Conservation (phyloP, 2,888 invertebrate genomes). For the Apamea epomidion region DNA sequence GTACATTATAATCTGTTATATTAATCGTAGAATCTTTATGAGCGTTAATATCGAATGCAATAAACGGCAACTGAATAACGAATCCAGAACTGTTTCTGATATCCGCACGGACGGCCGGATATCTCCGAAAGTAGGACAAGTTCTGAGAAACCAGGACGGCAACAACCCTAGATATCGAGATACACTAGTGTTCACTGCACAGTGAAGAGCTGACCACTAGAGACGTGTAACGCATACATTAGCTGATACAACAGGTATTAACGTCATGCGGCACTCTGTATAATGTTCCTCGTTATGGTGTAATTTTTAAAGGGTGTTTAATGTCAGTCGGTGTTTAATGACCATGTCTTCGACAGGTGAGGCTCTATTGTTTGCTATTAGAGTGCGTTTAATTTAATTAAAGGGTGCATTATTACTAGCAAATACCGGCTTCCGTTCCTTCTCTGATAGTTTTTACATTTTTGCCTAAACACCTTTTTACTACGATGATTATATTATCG, state of each 20-base stretch:
- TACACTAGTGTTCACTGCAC: conserved; percentile 37
- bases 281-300: conserved; percentile 23
- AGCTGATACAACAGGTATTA: conserved; percentile 54
- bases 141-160: conserved; percentile 61
- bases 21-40: conserved; percentile 41
- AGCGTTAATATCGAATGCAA: conserved; percentile 24
- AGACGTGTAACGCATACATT: conserved; percentile 58
- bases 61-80: conserved; percentile 20
- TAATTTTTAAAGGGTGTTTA: conserved; percentile 39
- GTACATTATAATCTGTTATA: conserved; percentile 36
- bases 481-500: conserved; percentile 18
- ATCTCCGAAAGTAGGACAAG: conserved; percentile 60
- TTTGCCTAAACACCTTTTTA: conserved; percentile 12
- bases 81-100: conserved; percentile 55
- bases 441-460: background rate
- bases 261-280: conserved; percentile 15
- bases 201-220: conserved; percentile 44
- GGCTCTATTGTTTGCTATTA: conserved; percentile 35
- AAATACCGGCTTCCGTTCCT: conserved; percentile 24
- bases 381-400: conserved; percentile 32
- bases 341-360: conserved; percentile 48
- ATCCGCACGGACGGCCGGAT: conserved; percentile 54
- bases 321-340: conserved; percentile 34
- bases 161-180: conserved; percentile 63
- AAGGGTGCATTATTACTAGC: conserved; percentile 10